Evolutionary conservation across 2,888 invertebrate species (phyloP), one percentile per base, ranked within the genome.

Genomic region (Caenorhabditis auriculariae): DNA sequence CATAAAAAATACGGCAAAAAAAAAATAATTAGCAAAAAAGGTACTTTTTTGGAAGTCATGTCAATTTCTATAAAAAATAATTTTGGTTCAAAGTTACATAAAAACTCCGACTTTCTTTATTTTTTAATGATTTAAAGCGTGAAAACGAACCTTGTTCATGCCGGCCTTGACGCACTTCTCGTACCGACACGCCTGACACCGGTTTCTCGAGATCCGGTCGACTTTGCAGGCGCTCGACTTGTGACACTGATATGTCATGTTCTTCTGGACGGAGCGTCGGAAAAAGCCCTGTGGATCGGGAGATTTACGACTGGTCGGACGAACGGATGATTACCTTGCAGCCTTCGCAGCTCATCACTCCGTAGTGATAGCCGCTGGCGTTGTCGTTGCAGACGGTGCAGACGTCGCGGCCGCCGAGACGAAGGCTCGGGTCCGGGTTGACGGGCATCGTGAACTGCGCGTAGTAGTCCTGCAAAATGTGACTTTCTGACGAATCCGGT

Each of bases 101-200:
- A n/a, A n/a, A n/a, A n/a, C n/a, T 28, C 43, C 37, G 6, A 29
- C 54, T 57, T 53, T 57, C 19, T 5, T 23, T 4, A 9, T 15
- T 21, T 12, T 21, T 2, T 26, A 51, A 52, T 45, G 17, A 17
- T 49, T n/a, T 4, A 37, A 15, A 19, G 4, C 23, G 37, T 7
- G 4, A 17, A 5, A 21, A 5, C 29, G 23, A 4, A 55, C 65
- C 48, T 59, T 69, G 23, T 54, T 66, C 73, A 73, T 74, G 43
- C 69, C 69, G 9, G 42, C 37, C 12, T 54, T 48, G 7, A 75
- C n/a, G 37, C 76, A 77, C 51, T 68, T 68, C 19, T 65, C 53
- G 42, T 58, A 76, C 9, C 78, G 76, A 50, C 78, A 78, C 6
- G 60, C 55, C 48, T 75, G 76, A 29, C 78, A 78, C 6, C 77